Evolutionary conservation across 2,888 invertebrate genomes (phyloP), one percentile per base, ranked within the genome.

Genomic region (Octonoba sinensis): DNA sequence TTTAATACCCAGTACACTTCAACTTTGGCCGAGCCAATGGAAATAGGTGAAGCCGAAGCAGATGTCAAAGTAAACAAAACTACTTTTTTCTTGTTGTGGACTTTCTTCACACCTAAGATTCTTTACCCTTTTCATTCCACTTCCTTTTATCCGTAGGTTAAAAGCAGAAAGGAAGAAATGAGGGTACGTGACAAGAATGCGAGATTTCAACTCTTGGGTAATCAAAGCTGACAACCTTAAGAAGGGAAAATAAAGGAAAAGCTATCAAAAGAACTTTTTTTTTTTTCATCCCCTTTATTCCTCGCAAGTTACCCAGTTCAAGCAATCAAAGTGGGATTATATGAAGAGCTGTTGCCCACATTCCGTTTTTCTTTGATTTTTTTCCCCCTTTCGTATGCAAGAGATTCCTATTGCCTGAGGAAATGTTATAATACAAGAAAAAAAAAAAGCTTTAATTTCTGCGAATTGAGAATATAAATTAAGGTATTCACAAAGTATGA

Each of bases 141-240:
- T 54, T 76, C 46, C 51, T 49, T 78, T 66, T 59, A 59, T 66
- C 65, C 65, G 15, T 13, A 16, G 67, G 44, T 15, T 67, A 57
- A 70, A 70, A 36, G 57, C 22, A 54, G 22, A 70, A 36, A 44
- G 46, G 57, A 15, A 70, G 66, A 71, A 67, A 73, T 51, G 57
- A 44, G 67, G 69, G 67, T 67, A 73, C 79, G 66, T 72, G 73
- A 79, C 79, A 73, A 69, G 79, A 79, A 79, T 79, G 59, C 69
- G 13, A 79, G 79, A 79, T 79, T 44, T 47, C 66, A 49, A 51
- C 66, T 66, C 36, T 66, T 60, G 44, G 54, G 79, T 79, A 79
- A 79, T 79, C 79, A 79, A 62, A 73, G 64, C 69, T 73, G 79
- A 79, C 79, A 79, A 54, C 54, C 57, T 71, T 66, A 78, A 78